phyloP scores from a whole-genome alignment of 1,140 invertebrate genomes.

The Lasioglossum baleicum region DNA sequence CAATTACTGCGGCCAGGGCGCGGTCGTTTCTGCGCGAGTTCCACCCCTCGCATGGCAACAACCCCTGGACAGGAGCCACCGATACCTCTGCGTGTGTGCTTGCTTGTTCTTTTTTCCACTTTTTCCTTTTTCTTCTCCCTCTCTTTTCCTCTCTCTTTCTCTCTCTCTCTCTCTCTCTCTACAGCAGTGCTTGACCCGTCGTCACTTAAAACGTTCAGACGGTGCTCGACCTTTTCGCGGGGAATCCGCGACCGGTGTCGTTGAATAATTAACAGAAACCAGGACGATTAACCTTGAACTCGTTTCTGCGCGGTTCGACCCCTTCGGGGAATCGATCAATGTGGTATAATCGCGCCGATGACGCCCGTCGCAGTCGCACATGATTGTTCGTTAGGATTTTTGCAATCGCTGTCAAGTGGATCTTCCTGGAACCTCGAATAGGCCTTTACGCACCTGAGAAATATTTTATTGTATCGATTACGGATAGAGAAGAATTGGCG shows the following conservation, averaged over 20 bases:
- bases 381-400: no score
- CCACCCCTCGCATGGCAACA: slow-evolving; percentile 74
- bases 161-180: no score
- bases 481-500: no score
- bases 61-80: slow-evolving; percentile 50
- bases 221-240: background rate
- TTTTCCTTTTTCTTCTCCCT: background rate
- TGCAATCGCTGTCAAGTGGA: no score
- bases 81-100: background rate
- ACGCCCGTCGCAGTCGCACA: background rate
- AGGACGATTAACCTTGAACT: slow-evolving; percentile 1
- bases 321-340: background rate
- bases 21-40: slow-evolving; percentile 65
- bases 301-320: background rate
- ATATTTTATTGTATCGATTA: no score
- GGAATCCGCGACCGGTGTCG: background rate
- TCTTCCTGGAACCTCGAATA: no score
- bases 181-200: background rate
- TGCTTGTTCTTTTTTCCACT: background rate
- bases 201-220: background rate
- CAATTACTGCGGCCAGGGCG: slow-evolving; percentile 73
- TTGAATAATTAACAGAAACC: slow-evolving; percentile 6
- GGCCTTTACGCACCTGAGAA: no score
- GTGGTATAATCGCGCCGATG: background rate
- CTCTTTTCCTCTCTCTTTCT: background rate